Conservation (phyloP, 2,797 vertebrate genomes). For the Enteromius radiatus region DNA sequence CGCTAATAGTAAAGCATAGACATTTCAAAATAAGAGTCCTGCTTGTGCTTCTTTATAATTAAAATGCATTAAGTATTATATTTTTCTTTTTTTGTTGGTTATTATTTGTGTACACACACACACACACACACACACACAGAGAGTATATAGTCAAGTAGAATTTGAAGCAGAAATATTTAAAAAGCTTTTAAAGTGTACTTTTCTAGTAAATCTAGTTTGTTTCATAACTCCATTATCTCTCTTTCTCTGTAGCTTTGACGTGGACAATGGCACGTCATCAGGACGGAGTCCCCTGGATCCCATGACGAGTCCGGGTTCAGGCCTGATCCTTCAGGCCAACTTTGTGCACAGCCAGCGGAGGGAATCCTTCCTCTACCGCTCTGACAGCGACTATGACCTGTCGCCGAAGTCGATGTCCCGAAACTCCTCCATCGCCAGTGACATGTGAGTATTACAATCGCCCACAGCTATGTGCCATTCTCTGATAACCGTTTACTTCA, state of each 20-base stretch:
- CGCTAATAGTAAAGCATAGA: neutral
- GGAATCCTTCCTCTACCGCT: conserved; percentile 89
- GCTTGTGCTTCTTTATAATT: neutral
- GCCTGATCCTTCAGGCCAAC: conserved; percentile 88
- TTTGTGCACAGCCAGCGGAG: conserved; percentile 88
- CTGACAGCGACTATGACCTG: conserved; percentile 90
- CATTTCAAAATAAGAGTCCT: conserved; percentile 19
- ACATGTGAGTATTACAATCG: conserved; percentile 82
- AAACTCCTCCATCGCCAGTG: conserved; percentile 89
- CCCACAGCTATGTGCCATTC: neutral
- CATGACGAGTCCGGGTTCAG: conserved; percentile 90
- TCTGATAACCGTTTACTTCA: conserved; percentile 2
- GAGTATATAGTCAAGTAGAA: neutral
- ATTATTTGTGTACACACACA: neutral
- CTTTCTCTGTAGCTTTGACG: conserved; percentile 80
- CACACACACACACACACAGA: neutral
- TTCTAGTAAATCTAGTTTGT: neutral
- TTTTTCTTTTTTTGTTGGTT: neutral
- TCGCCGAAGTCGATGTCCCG: conserved; percentile 90
- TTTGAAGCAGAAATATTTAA: neutral
- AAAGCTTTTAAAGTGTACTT: neutral
- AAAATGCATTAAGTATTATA: neutral
- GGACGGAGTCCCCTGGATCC: conserved; percentile 89
- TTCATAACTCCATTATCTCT: neutral
- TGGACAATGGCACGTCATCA: conserved; percentile 87